Conservation (phyloP, 2,113 vertebrate species). For the Mus pahari region DNA sequence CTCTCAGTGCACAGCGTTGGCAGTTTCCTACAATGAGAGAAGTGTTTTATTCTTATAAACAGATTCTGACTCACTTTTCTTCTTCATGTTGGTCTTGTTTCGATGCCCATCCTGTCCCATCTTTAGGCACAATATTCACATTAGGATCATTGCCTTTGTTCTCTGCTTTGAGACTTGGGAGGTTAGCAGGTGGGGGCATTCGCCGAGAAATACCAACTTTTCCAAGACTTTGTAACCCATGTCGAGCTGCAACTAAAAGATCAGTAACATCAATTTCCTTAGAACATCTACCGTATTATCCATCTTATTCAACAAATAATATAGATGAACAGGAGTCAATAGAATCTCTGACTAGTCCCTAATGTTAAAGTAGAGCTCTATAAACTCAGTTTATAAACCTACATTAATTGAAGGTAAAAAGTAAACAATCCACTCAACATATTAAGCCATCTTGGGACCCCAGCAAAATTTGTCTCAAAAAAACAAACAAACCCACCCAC, state of each 20-base stretch:
- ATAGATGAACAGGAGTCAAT: not conserved
- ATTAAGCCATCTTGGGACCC: not conserved
- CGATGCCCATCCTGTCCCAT: constrained; percentile 98
- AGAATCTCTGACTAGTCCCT: not conserved
- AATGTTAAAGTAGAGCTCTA: constrained; percentile 33
- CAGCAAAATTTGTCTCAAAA: not conserved
- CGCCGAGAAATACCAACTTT: constrained; percentile 98
- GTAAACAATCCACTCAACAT: not conserved
- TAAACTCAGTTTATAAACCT: constrained; percentile 14
- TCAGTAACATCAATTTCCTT: constrained; percentile 78
- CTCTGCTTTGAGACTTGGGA: constrained; percentile 98
- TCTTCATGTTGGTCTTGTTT: constrained; percentile 94
- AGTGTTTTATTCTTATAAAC: not conserved
- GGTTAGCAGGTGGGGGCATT: constrained; percentile 98
- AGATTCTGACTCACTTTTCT: constrained; percentile 91
- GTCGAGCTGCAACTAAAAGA: constrained; percentile 94
- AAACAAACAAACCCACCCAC: not conserved
- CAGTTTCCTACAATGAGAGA: not conserved
- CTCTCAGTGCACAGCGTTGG: not conserved
- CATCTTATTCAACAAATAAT: constrained; percentile 51
- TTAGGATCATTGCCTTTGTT: constrained; percentile 99
- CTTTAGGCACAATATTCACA: constrained; percentile 98
- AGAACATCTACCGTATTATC: constrained; percentile 36
- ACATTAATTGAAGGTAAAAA: not conserved
- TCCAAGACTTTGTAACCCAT: constrained; percentile 99